phyloP scores from a whole-genome alignment of 2,888 invertebrate species.

The Zele albiditarsus region DNA sequence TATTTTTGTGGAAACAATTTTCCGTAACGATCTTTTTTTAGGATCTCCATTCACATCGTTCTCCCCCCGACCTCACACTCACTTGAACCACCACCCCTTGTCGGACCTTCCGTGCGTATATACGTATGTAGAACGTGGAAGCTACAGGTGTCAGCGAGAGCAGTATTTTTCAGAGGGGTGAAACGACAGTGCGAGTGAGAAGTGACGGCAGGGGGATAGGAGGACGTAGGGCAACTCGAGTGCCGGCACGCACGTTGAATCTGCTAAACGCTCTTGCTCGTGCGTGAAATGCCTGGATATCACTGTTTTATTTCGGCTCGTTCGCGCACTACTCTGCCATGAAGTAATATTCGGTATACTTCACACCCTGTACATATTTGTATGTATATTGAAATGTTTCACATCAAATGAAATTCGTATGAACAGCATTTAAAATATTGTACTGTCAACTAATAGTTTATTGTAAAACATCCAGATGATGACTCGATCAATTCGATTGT shows the following conservation, averaged over 20 bases:
- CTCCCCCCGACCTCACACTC: conserved; percentile 10
- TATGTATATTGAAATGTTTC: conserved; percentile 1
- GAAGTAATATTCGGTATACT: conserved; percentile 57
- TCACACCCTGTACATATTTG: conserved; percentile 37
- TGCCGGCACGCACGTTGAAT: conserved; percentile 72
- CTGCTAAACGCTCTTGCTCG: conserved; percentile 72
- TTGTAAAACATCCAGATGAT: too few relatives aligned
- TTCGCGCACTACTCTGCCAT: conserved; percentile 57
- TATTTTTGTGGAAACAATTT: conserved; percentile 36
- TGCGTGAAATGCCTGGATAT: conserved; percentile 73
- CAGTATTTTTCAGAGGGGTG: conserved; percentile 70
- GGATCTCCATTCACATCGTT: conserved; percentile 10
- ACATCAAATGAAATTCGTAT: background rate
- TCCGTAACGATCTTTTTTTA: conserved; percentile 17
- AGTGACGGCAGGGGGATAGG: conserved; percentile 48
- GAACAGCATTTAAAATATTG: background rate
- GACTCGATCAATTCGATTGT: background rate
- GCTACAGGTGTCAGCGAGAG: conserved; percentile 73
- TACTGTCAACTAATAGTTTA: too few relatives aligned
- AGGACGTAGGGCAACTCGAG: conserved; percentile 60
- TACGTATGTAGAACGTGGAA: conserved; percentile 71
- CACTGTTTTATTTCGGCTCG: conserved; percentile 71
- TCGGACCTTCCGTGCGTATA: conserved; percentile 46
- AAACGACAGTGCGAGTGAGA: conserved; percentile 54
- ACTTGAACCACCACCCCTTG: conserved; percentile 25